These are phyloP conservation scores for Cosmorhoe ocellata DNA, from an alignment of 2,888 invertebrate species.

Conservation along the genomic window DNA sequence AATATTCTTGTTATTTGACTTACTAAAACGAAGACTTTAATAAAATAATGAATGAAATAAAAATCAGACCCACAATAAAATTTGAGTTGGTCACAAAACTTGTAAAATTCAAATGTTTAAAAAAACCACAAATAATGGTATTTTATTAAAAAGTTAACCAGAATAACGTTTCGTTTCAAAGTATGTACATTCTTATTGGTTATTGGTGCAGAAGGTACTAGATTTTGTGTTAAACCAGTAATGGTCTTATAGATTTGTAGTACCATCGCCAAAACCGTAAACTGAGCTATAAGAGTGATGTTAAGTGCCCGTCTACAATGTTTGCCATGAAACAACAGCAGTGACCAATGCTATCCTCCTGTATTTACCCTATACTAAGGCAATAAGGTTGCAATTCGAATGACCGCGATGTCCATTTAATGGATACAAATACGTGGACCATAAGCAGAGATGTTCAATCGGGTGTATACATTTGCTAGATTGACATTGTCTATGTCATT, in stretches of 20 bases:
- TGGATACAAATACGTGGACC: slow-evolving; percentile 36
- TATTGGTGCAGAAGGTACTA: too few relatives aligned
- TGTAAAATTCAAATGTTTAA: too few relatives aligned
- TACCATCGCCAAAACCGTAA: slow-evolving; percentile 37
- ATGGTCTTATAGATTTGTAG: slow-evolving; percentile 30
- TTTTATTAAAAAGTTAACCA: too few relatives aligned
- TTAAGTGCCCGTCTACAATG: slow-evolving; percentile 37
- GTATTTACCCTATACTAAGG: slow-evolving; percentile 4
- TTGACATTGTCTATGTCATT: slow-evolving; percentile 38
- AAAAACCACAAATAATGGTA: too few relatives aligned
- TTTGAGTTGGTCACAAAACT: too few relatives aligned
- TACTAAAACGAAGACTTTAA: too few relatives aligned
- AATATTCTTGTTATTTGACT: too few relatives aligned
- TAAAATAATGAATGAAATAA: too few relatives aligned
- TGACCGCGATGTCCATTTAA: slow-evolving; percentile 21
- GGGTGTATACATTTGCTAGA: slow-evolving; percentile 43
- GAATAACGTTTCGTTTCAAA: too few relatives aligned
- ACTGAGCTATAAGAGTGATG: slow-evolving; percentile 39
- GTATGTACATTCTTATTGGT: too few relatives aligned
- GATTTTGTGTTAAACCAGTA: slow-evolving; percentile 5
- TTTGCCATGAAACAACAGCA: slow-evolving; percentile 27
- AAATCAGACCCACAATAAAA: too few relatives aligned
- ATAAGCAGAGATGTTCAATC: slow-evolving; percentile 38
- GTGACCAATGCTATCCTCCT: slow-evolving; percentile 13
- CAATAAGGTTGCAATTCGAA: slow-evolving; percentile 15